These are phyloP conservation scores for Diplogasteroides magnus DNA, from an alignment of 1,140 invertebrate species.

Conservation along the genomic window DNA sequence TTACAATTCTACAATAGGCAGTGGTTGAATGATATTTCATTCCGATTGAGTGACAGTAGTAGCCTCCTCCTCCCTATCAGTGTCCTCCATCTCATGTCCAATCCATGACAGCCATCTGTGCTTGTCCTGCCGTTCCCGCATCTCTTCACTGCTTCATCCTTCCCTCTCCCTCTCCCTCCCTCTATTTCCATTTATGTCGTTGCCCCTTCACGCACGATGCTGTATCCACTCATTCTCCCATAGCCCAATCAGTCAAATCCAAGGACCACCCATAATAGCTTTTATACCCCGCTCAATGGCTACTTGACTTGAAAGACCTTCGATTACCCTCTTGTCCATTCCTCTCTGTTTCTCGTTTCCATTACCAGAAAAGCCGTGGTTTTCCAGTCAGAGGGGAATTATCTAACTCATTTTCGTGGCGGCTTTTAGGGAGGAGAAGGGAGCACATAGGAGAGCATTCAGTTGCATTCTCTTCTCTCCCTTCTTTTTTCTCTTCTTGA, in stretches of 20 bases:
- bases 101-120: no score
- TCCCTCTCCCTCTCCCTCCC: not conserved
- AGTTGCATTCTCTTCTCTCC: not conserved
- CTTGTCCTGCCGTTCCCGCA: no score
- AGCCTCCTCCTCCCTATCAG: no score
- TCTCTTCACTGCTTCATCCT: not conserved
- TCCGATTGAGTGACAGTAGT: no score
- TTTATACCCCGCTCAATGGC: no score
- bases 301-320: not conserved
- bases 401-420: constrained; percentile 1
- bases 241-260: no score
- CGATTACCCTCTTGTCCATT: not conserved
- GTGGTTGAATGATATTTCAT: no score
- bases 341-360: not conserved
- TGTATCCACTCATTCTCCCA: no score
- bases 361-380: not conserved
- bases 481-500: constrained; percentile 10
- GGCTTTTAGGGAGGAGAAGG: constrained; percentile 8
- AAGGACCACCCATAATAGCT: no score
- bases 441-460: constrained; percentile 11
- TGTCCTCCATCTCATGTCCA: no score
- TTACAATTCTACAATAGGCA: no score
- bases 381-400: not conserved
- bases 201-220: no score
- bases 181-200: not conserved